Conservation (phyloP, 2,797 vertebrate genomes). For the Enteromius trimaculatus region DNA sequence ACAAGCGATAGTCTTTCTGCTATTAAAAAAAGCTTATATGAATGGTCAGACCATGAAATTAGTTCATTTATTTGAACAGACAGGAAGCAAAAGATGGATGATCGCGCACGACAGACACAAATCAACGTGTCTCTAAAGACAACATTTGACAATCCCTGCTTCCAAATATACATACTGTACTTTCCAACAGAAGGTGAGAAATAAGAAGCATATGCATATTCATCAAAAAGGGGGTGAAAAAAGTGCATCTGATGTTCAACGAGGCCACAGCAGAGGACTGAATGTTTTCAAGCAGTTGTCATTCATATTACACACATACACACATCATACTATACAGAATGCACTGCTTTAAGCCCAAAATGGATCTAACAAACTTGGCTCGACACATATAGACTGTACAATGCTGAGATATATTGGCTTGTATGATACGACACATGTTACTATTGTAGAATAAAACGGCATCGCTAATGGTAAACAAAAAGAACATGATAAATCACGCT, state of each 20-base stretch:
- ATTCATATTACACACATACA: neutral
- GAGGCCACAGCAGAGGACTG: neutral
- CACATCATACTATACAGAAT: neutral
- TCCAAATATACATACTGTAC: too few relatives aligned
- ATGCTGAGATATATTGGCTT: too few relatives aligned
- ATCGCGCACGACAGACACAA: constrained; percentile 52
- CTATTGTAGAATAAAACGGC: too few relatives aligned
- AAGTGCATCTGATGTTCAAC: neutral
- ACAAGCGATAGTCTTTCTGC: constrained; percentile 57
- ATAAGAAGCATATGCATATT: neutral
- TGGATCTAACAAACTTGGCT: too few relatives aligned
- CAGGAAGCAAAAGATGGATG: constrained; percentile 58
- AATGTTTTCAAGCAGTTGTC: neutral
- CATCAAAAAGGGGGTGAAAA: neutral
- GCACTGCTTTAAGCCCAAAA: neutral
- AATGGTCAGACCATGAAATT: constrained; percentile 74
- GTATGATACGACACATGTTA: too few relatives aligned
- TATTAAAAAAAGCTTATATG: constrained; percentile 66
- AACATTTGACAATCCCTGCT: neutral
- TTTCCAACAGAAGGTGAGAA: neutral
- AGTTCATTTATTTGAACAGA: constrained; percentile 75
- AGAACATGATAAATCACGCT: too few relatives aligned
- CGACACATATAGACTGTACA: too few relatives aligned
- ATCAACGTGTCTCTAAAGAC: constrained; percentile 66
- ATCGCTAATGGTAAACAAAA: too few relatives aligned